Base-by-base conservation (phyloP, 2,888 invertebrate species). In the Eutolmus rufibarbis region DNA sequence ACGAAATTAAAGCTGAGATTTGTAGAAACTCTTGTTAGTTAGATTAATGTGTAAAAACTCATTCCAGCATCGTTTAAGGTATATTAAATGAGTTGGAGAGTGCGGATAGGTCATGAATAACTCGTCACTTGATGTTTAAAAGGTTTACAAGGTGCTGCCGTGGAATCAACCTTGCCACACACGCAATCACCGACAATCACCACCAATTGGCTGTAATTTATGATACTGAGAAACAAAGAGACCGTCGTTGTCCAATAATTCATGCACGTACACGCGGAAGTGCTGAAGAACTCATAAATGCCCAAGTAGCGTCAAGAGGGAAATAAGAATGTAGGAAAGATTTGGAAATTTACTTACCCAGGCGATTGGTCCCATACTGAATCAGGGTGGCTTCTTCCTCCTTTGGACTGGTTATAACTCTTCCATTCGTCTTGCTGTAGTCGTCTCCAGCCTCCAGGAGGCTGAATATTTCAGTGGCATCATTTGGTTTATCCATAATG, bases 401-500 rank as follows among this genome's bases (percentile, higher is more conserved):
- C 9, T 46, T 16, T 14, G 23, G 46, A 14, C 31, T 2, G 7
- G 14, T 56, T 28, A 8, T 31, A 2, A 66, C 23, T 56, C 43
- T 81, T 51, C 81, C 81, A 81, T 81, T 81, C 51, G 56, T 23
- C n/a, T 43, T 81, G 31, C n/a, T 81, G 28, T 81, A 81, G 28
- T 56, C 51, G 19, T 56, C 34, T 5, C 51, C 14, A 16, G 81
- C 9, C 16, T 56, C 81, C 31, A 81, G 14, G 23, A 56, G 56
- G 23, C 19, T 46, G 19, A 51, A 56, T n/a, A 81, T 81, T 81
- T 81, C 81, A 78, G 37, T 78, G 78, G 40, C 23, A 51, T 51
- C 81, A 51, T 28, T 51, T 8, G 43, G 28, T 14, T 34, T 81
- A 81, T 56, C 34, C 81, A 81, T 81, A 56, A 81, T 56, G 51